Evolutionary conservation across 2,113 vertebrate genomes (phyloP), one percentile per base, ranked within the genome.

Genomic region (Aix galericulata): DNA sequence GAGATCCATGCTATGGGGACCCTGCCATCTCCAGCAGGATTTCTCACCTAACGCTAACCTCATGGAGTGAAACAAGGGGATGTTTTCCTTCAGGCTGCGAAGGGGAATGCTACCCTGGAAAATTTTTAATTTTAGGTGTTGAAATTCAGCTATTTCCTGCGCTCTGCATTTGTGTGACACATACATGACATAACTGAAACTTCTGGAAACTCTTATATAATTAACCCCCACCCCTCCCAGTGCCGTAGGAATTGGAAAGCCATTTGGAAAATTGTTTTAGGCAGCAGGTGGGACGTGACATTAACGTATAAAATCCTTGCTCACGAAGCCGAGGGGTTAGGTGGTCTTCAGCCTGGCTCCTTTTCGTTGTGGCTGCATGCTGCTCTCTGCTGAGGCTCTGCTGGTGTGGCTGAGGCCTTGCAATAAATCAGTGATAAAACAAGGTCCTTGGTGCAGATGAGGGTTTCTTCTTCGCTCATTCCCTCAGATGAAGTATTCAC

Each of bases 121-220:
- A 97, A 82, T 55, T 82, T 95, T 95, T 97, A 93, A 97, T 96
- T 97, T 96, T 94, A 96, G 82, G 92, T 97, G 94, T 88, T 97
- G 93, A 97, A 98, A 97, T 95, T 71, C 89, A 96, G 94, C 88
- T 91, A 96, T 97, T 98, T 98, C 96, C 96, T 97, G 92, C 3
- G 7, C 64, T 71, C 8, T 66, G 75, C 21, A 34, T 86, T 94
- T 68, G 67, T 92, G 36, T 72, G 92, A 93, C 94, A 95, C 82
- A 40, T 64, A 77, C 59, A 89, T 95, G 82, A 96, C 85, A 89
- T 95, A 90, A 93, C 6, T 93, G 79, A 95, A 95, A 95, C 56
- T 82, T 96, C 82, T 96, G 95, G 93, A 96, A 97, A 89, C 63
- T 79, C 88, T 94, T 97, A 91, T 81, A 91, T 93, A 86, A 87